phyloP scores from a whole-genome alignment of 2,113 vertebrate genomes.

The Halichoeres trimaculatus region DNA sequence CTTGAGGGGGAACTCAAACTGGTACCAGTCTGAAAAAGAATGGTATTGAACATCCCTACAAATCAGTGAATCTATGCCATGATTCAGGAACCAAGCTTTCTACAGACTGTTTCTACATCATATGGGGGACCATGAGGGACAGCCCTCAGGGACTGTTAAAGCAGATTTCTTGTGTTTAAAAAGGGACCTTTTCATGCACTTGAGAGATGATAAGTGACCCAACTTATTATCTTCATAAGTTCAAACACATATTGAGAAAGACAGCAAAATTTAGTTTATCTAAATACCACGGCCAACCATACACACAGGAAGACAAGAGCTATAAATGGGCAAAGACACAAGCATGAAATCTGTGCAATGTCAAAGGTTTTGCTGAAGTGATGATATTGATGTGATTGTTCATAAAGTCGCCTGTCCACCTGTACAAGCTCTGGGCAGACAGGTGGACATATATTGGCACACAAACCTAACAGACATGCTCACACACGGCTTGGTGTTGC shows the following conservation, averaged over 20 bases:
- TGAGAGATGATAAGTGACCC: too few species aligned
- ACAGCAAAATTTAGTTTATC: background rate
- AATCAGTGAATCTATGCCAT: slow-evolving; percentile 20
- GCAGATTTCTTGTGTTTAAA: slow-evolving; percentile 11
- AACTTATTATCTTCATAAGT: too few species aligned
- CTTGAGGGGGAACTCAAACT: too few species aligned
- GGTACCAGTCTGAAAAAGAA: too few species aligned
- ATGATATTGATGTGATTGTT: background rate
- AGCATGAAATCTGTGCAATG: slow-evolving; percentile 6
- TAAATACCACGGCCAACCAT: background rate
- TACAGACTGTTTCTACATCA: slow-evolving; percentile 39
- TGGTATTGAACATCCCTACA: too few species aligned
- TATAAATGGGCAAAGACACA: background rate
- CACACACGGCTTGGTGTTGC: slow-evolving; percentile 52
- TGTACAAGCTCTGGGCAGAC: background rate
- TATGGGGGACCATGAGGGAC: slow-evolving; percentile 34
- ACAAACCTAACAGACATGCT: background rate
- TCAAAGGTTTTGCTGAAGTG: slow-evolving; percentile 9
- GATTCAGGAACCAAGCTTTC: slow-evolving; percentile 22
- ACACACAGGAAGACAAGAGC: slow-evolving; percentile 7
- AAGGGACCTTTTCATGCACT: background rate
- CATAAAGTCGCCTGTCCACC: slow-evolving; percentile 2
- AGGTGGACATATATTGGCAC: background rate
- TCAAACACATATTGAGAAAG: too few species aligned
- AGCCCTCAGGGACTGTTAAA: background rate